Conservation (phyloP, 2,113 vertebrate species). For the Dasyornis broadbenti region DNA sequence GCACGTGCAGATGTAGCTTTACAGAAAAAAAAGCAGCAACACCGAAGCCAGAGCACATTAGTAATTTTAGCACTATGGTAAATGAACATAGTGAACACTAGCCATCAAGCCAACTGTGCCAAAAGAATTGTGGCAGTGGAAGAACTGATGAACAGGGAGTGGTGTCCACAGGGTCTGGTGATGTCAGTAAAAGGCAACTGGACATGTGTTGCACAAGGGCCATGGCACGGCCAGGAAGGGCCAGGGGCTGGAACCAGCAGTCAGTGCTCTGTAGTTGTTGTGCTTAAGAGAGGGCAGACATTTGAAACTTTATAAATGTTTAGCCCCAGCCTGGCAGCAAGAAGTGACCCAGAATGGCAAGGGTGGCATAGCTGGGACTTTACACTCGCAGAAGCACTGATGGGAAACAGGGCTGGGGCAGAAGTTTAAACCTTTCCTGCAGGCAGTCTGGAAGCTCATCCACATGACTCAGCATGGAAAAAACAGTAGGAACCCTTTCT, state of each 20-base stretch:
- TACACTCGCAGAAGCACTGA: neutral
- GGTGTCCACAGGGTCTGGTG: rapidly evolving
- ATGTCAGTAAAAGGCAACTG: rapidly evolving
- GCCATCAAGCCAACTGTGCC: neutral
- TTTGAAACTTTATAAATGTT: neutral
- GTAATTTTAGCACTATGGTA: neutral
- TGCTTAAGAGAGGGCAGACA: neutral
- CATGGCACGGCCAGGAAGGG: neutral
- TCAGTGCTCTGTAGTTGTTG: rapidly evolving
- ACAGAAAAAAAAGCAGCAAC: neutral
- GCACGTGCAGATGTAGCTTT: neutral
- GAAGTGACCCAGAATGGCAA: neutral
- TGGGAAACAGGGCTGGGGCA: neutral
- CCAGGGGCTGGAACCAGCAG: neutral
- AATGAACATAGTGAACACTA: neutral
- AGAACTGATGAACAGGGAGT: neutral
- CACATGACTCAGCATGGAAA: neutral
- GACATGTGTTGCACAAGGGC: rapidly evolving
- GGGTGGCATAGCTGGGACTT: rapidly evolving
- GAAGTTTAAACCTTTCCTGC: neutral
- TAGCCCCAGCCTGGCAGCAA: neutral
- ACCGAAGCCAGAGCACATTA: neutral
- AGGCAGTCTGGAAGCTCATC: neutral
- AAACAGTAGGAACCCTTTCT: neutral
- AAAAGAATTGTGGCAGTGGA: neutral